Base-by-base conservation (phyloP, 2,797 vertebrate genomes). In the Cirrhinus molitorella region DNA sequence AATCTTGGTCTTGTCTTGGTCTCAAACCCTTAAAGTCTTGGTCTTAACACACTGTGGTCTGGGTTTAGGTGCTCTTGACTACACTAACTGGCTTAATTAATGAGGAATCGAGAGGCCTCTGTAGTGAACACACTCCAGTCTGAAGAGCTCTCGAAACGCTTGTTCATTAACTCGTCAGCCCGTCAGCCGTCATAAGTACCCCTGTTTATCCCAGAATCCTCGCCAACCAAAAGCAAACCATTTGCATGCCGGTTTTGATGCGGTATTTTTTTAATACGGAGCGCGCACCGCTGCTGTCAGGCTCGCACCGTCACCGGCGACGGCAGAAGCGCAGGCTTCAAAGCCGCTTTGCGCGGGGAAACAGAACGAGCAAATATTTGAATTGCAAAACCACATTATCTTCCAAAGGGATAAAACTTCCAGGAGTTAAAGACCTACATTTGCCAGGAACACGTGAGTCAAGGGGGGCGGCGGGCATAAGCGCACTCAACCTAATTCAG, bases 371-470 rank as follows among this genome's bases (percentile, higher is more conserved):
- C 95, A 96, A 97, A 97, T 96, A 98, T 99, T 98, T 98, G 97
- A 97, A 99, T 98, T 98, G 98, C 97, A 98, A 98, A 96, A 98
- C 97, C 94, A 97, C 94, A 97, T 97, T 94, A 95, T 92, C 94
- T 94, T 93, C 89, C 88, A 78, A 91, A 70, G 81, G 88, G 87
- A 91, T 89, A 89, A 92, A 92, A 93, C 94, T 95, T 95, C 94
- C 91, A 92, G 86, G 92, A 94, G 94, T 94, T 93, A 89, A 93
- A 94, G 90, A 92, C 85, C 87, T 86, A 87, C 88, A 85, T 85
- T 87, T 89, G 88, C 89, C 88, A 59, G 80, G 88, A 92, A 88
- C 86, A 88, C 89, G 89, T 90, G 51, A 89, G 93, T 91, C 90
- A n/a, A n/a, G n/a, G n/a, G n/a, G n/a, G 87, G 87, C 87, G 87